Base-by-base conservation (phyloP, 2,888 invertebrate species). In the Macaria liturata region DNA sequence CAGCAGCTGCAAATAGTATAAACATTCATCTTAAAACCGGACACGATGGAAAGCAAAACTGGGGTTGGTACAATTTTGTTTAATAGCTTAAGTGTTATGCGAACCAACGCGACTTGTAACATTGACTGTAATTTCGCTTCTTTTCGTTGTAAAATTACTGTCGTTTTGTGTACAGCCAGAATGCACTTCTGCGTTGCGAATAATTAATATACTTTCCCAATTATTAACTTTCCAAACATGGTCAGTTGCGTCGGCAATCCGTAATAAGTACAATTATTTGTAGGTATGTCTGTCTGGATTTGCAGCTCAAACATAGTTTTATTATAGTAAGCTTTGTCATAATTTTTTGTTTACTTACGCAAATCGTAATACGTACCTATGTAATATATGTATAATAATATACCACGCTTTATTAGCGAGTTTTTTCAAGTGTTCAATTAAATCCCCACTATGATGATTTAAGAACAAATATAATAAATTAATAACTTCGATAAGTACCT, bases 1-100 rank as follows among this genome's bases (percentile, higher is more conserved):
- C 32, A 71, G 71, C 74, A 70, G 53, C 46, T 52, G 40, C 46
- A 39, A 43, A 64, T 56, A 37, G 7, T 37, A 37, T 7, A 37
- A 37, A 67, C 56, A 57, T 51, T 52, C 57, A 58, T 20, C 48
- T 58, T 54, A 40, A n/a, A 46, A 54, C 40, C 37, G 59, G 57
- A 59, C 65, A 72, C 64, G 55, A 78, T 81, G 80, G 78, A 81
- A 66, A 67, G 63, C 49, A 84, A 82, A 75, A 44, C 72, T 8
- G 74, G 55, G 83, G 84, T 84, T 68, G 53, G 83, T 83, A 77
- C 66, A 49, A 48, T 57, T 63, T 68, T 59, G 49, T 51, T 51
- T 59, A 54, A 49, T 56, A 48, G 44, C 32, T 49, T 46, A 50
- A 48, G 39, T 58, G 32, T 54, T 57, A 32, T 57, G 61, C 61